Percentiles rank a stretch among this genome's conserved stretches.
Evolutionary conservation across 1,140 invertebrate genomes (phyloP).

Genomic region (Bombus sibiricus): DNA sequence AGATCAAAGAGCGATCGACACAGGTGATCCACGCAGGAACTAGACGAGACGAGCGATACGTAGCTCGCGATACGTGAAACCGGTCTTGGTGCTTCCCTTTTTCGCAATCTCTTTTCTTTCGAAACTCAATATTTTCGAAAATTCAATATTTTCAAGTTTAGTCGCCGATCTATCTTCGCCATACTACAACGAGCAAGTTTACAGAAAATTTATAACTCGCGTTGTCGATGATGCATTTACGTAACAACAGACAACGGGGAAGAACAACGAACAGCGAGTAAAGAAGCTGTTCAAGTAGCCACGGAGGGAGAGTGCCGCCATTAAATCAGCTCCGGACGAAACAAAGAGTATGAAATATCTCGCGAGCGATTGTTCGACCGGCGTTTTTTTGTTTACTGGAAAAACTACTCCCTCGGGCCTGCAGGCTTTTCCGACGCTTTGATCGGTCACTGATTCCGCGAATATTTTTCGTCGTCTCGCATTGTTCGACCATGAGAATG

Average conservation of each 20-base stretch:
- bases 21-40: no score
- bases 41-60: no score
- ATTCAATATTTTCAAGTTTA: not conserved
- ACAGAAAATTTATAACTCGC: not conserved
- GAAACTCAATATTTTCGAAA: not conserved
- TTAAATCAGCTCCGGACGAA: not conserved
- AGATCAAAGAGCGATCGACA: no score
- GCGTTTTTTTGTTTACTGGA: not conserved
- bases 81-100: not conserved
- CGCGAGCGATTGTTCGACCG: constrained; percentile 10
- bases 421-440: not conserved
- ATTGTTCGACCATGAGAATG: not conserved
- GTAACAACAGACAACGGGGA: not conserved
- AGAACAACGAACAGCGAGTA: not conserved
- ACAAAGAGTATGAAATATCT: constrained; percentile 36
- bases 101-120: not conserved
- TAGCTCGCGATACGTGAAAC: no score
- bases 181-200: not conserved
- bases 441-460: constrained; percentile 13
- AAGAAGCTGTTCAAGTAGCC: not conserved
- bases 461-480: not conserved
- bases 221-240: no score
- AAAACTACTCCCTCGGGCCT: not conserved
- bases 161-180: not conserved
- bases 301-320: not conserved